Percentiles rank a stretch among this genome's conserved stretches.
Evolutionary conservation across 2,888 invertebrate species (phyloP).

Genomic region (Epiblema foenella): DNA sequence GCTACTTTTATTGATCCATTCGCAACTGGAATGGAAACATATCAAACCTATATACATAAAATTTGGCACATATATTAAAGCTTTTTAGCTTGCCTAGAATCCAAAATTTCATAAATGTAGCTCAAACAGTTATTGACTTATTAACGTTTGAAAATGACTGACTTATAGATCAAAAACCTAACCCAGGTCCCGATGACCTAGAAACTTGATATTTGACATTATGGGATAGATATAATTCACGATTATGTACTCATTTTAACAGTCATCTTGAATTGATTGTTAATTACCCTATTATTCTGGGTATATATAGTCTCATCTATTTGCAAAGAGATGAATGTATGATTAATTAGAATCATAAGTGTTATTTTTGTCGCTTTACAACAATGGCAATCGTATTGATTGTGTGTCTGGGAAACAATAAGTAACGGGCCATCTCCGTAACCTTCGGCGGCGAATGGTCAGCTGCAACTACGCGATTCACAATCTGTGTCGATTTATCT

Average conservation of each 20-base stretch:
- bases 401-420: constrained; percentile 51
- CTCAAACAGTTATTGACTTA: too few species aligned
- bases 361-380: constrained; percentile 11
- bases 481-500: not conserved
- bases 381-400: constrained; percentile 36
- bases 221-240: not conserved
- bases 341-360: not conserved
- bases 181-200: too few species aligned
- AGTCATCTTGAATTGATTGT: not conserved
- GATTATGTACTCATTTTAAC: not conserved
- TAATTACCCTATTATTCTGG: too few species aligned
- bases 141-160: too few species aligned
- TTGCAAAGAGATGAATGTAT: not conserved
- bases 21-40: too few species aligned
- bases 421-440: constrained; percentile 46
- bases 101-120: too few species aligned
- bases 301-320: not conserved
- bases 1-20: too few species aligned
- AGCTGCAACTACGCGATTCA: constrained; percentile 47
- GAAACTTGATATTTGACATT: too few species aligned
- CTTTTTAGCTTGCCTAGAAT: too few species aligned
- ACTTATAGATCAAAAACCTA: too few species aligned
- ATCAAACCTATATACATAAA: too few species aligned
- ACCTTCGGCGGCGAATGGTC: constrained; percentile 66
- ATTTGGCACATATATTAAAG: too few species aligned